Evolutionary conservation across 2,888 invertebrate genomes (phyloP), one percentile per base, ranked within the genome.

Genomic region (Odontocolon sp.): DNA sequence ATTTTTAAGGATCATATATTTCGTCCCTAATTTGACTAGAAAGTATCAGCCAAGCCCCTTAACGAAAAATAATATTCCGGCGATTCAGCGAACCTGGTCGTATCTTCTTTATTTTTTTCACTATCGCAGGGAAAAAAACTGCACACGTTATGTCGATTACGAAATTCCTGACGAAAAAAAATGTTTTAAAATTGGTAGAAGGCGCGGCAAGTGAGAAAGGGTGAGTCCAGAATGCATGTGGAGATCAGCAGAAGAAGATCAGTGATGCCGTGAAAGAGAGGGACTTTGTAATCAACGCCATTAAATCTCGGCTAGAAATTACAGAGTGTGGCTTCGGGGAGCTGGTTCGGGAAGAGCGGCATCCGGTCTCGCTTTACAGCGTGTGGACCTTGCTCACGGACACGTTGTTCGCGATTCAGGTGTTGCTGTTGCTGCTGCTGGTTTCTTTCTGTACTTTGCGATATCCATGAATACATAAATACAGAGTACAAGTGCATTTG

Each of bases 291-390:
- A 76, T 76, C 67, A 71, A 52, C 36, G 69, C 47, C 54, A 66
- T 77, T 70, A 61, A 71, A 80, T 80, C 76, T 61, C 71, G 54
- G 21, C 21, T 57, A 68, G 57, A 74, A 74, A 73, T 80, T 77
- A 76, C 68, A 31, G 18, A 36, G 33, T 18, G 14, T 54, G 26
- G 36, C 52, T 52, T 73, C 47, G 63, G 47, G 47, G 42, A 75
- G 78, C 71, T 38, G 23, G 56, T 56, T 73, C 33, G 45, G 14
- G 28, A 72, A 66, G 50, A 64, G 33, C 63, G 52, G 72, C 68
- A 74, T 68, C 71, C 75, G 73, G 74, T 52, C 45, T 70, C 59
- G 56, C 63, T 33, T 11, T 11, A 14, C 40, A 16, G 16, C 14
- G 45, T 4, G 28, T 61, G 63, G 63, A 63, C 47, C 36, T 63